phyloP scores from a whole-genome alignment of 2,113 vertebrate species.

The Kryptolebias marmoratus region DNA sequence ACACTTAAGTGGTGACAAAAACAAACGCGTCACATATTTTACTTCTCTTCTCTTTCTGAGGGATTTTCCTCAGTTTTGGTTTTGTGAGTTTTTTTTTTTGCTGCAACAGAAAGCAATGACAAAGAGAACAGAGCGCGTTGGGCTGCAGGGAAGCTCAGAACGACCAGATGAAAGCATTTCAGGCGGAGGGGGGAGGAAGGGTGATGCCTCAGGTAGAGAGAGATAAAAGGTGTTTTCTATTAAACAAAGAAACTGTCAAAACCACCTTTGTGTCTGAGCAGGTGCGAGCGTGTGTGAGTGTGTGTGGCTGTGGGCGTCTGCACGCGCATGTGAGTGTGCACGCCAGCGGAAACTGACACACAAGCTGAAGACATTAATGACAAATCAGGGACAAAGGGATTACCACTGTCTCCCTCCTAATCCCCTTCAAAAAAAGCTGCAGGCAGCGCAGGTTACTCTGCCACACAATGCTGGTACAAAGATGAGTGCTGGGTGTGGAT shows the following conservation, averaged over 20 bases:
- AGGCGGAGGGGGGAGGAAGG: constrained; percentile 48
- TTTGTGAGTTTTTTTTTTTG: constrained; percentile 30
- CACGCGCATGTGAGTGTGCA: constrained; percentile 15
- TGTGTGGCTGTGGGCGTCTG: constrained; percentile 40
- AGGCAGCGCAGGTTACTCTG: constrained; percentile 68
- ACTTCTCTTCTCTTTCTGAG: constrained; percentile 10
- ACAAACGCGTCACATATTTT: neutral
- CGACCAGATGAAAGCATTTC: constrained; percentile 71
- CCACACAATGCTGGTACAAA: constrained; percentile 35
- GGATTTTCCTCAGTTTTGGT: constrained; percentile 10
- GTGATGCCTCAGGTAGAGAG: constrained; percentile 60
- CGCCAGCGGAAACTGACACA: constrained; percentile 50
- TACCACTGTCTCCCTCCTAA: constrained; percentile 79
- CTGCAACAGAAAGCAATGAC: constrained; percentile 46
- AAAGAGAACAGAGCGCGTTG: constrained; percentile 63
- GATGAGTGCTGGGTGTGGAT: constrained; percentile 29
- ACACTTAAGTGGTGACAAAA: constrained; percentile 11
- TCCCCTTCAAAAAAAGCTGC: constrained; percentile 72
- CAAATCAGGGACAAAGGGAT: constrained; percentile 80
- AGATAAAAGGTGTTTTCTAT: constrained; percentile 79
- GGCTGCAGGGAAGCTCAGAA: constrained; percentile 50
- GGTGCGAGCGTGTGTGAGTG: constrained; percentile 53
- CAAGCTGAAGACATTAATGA: constrained; percentile 70
- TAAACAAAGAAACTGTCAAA: constrained; percentile 79
- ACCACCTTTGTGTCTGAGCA: constrained; percentile 69